Percentiles rank a stretch among this genome's conserved stretches.
Conservation (phyloP, 2,888 invertebrate species). For the Diplolepis rosae region DNA sequence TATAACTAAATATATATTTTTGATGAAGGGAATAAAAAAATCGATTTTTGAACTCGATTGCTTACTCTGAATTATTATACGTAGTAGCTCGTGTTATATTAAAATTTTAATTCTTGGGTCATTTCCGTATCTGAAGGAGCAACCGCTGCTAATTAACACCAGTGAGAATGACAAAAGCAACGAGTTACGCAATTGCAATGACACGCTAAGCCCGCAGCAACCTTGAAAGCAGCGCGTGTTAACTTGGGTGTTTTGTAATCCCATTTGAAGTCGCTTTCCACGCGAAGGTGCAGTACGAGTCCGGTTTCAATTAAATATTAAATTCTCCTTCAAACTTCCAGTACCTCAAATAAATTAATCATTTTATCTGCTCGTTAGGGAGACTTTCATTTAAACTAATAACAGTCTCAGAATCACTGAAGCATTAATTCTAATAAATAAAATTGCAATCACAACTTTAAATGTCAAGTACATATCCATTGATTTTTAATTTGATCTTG, state of each 20-base stretch:
- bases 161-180: conserved; percentile 50
- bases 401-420: neutral
- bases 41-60: too few relatives aligned
- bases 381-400: neutral
- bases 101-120: too few relatives aligned
- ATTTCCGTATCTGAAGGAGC: conserved; percentile 31
- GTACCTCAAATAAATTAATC: neutral
- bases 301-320: neutral
- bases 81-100: too few relatives aligned
- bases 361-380: neutral
- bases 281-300: neutral
- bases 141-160: conserved; percentile 49
- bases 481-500: neutral
- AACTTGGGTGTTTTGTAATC: conserved; percentile 21
- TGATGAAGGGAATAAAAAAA: too few relatives aligned
- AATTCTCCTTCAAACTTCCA: neutral
- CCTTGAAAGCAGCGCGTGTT: conserved; percentile 47
- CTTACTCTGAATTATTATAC: too few relatives aligned
- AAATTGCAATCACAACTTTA: neutral
- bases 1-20: too few relatives aligned
- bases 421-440: neutral
- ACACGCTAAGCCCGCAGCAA: conserved; percentile 48
- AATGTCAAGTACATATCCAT: conserved; percentile 1
- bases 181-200: conserved; percentile 52
- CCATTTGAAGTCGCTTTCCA: conserved; percentile 21